These are phyloP conservation scores for Tiaroga cobitis DNA, from an alignment of 2,797 vertebrate species.

Conservation along the genomic window DNA sequence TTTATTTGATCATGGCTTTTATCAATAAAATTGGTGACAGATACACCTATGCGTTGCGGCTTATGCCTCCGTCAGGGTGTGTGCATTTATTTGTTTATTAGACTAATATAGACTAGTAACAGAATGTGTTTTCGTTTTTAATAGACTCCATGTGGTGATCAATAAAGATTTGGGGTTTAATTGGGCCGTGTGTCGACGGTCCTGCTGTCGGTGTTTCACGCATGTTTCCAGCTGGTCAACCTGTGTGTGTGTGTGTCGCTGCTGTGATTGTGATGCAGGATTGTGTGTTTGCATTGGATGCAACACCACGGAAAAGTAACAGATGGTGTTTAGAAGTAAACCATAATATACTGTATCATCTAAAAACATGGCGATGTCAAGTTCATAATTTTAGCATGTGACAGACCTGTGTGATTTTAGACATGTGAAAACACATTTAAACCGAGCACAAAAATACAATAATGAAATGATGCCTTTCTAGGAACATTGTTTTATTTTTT, in stretches of 20 bases:
- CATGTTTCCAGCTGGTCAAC: slow-evolving; percentile 43
- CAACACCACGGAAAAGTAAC: not conserved
- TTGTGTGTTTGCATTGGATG: not conserved
- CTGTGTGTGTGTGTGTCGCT: slow-evolving; percentile 22
- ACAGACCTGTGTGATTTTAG: not conserved
- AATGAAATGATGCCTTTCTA: too few species aligned
- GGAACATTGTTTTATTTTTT: not conserved
- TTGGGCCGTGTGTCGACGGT: slow-evolving; percentile 30
- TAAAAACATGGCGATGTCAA: not conserved
- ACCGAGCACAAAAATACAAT: not conserved
- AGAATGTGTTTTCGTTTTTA: not conserved
- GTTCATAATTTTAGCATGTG: too few species aligned
- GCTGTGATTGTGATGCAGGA: too few species aligned
- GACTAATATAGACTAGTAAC: not conserved
- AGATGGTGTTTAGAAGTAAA: not conserved
- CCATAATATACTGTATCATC: not conserved
- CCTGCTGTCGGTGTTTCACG: slow-evolving; percentile 11
- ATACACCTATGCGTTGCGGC: too few species aligned
- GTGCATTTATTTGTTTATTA: not conserved
- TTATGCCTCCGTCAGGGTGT: too few species aligned
- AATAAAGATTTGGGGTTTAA: slow-evolving; percentile 30
- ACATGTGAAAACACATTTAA: not conserved
- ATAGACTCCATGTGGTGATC: not conserved
- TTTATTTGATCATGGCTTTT: too few species aligned
- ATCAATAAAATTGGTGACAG: too few species aligned